A percentile compares a stretch with the other conserved stretches of the same genome.
These are phyloP conservation scores for Athetis lepigone DNA, from an alignment of 2,888 invertebrate species.

Conservation along the genomic window DNA sequence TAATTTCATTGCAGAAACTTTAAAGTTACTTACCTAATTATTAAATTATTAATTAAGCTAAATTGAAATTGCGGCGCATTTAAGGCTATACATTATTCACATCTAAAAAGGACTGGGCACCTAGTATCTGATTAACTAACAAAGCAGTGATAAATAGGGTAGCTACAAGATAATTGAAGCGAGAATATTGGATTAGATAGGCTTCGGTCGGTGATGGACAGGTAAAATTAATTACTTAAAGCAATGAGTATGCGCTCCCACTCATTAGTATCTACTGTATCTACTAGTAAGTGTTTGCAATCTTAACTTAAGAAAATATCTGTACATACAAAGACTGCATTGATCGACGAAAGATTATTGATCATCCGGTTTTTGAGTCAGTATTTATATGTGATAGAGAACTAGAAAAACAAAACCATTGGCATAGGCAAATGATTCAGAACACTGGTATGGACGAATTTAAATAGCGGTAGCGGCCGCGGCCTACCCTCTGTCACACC, in stretches of 20 bases:
- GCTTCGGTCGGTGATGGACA: slow-evolving; percentile 69
- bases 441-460: slow-evolving; percentile 74
- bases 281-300: slow-evolving; percentile 20
- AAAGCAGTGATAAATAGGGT: slow-evolving; percentile 38
- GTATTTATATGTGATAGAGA: slow-evolving; percentile 11
- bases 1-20: slow-evolving; percentile 10
- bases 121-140: slow-evolving; percentile 13
- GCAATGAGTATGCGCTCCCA: slow-evolving; percentile 49
- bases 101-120: slow-evolving; percentile 17
- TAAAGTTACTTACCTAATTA: slow-evolving; percentile 12
- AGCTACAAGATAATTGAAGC: slow-evolving; percentile 74
- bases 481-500: slow-evolving; percentile 80
- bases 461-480: slow-evolving; percentile 85
- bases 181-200: slow-evolving; percentile 62
- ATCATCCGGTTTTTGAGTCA: slow-evolving; percentile 22
- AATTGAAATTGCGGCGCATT: slow-evolving; percentile 18
- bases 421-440: slow-evolving; percentile 45
- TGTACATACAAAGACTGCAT: slow-evolving; percentile 4
- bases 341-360: slow-evolving; percentile 13
- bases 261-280: slow-evolving; percentile 20
- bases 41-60: slow-evolving; percentile 24
- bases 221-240: slow-evolving; percentile 72
- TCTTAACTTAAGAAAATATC: slow-evolving; percentile 20
- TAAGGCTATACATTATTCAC: slow-evolving; percentile 35
- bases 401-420: slow-evolving; percentile 61